Percentiles rank a stretch among this genome's conserved stretches.
Conservation (phyloP, 1,140 invertebrate species). For the Trinorchestia longiramus region DNA sequence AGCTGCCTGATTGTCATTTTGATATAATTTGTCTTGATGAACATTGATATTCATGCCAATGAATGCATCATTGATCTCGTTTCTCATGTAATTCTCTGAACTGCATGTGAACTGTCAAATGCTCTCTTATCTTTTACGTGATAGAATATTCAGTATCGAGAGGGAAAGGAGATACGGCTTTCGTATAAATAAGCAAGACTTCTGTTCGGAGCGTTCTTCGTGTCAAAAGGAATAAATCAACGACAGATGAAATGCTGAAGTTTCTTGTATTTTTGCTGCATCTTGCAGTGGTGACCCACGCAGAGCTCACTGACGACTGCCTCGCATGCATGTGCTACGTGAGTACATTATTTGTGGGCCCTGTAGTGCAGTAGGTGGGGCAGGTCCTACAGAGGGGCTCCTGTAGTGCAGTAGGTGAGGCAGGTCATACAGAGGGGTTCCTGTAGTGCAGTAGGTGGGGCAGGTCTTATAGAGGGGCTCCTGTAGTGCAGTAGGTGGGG, state of each 20-base stretch:
- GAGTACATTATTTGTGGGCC: not conserved
- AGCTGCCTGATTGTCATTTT: not conserved
- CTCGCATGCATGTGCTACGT: slow-evolving; percentile 55
- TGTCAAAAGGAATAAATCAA: not conserved
- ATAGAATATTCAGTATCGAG: not conserved
- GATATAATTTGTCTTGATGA: not conserved
- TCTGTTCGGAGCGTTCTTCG: not conserved
- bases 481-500: not conserved
- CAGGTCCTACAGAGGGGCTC: not conserved
- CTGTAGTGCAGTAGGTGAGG: not conserved
- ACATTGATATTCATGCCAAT: not conserved
- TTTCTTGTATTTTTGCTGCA: not conserved
- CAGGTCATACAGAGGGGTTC: not conserved
- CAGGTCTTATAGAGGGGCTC: not conserved
- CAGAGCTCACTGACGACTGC: slow-evolving; percentile 42
- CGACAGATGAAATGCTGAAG: not conserved
- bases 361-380: not conserved
- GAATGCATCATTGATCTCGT: not conserved
- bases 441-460: not conserved
- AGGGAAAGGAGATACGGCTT: not conserved
- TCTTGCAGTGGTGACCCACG: not conserved
- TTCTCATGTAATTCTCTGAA: not conserved
- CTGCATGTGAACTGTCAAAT: not conserved
- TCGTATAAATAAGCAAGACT: not conserved
- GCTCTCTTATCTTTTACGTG: not conserved